A percentile compares a stretch with the other conserved stretches of the same genome.
Evolutionary conservation across 2,888 invertebrate genomes (phyloP).

Genomic region (Terebella lapidaria): DNA sequence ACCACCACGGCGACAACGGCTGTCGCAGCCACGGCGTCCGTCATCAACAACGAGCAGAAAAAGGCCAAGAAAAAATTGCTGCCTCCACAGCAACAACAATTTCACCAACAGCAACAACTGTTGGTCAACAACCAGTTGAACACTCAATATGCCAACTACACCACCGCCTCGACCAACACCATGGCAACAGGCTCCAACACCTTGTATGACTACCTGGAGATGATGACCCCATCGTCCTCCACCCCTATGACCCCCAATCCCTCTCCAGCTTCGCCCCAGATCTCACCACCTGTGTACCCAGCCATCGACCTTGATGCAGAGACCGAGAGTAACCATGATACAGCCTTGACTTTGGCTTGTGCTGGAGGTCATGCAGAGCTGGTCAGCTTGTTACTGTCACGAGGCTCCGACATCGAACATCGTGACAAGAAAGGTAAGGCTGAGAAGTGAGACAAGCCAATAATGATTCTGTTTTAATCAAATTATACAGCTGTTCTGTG

Average conservation of each 20-base stretch:
- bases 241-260: constrained; percentile 40
- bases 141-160: constrained; percentile 9
- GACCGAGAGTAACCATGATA: constrained; percentile 98
- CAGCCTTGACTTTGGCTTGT: constrained; percentile 93
- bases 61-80: constrained; percentile 2
- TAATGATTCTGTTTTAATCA: too few relatives aligned
- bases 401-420: constrained; percentile 95
- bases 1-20: neutral
- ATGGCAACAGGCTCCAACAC: constrained; percentile 6
- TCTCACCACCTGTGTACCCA: constrained; percentile 54
- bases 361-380: constrained; percentile 89
- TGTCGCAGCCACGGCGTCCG: neutral
- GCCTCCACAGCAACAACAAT: constrained; percentile 20
- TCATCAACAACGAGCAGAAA: neutral
- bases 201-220: constrained; percentile 26
- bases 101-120: constrained; percentile 14
- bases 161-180: constrained; percentile 5
- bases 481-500: too few relatives aligned
- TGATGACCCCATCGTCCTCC: constrained; percentile 36
- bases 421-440: constrained; percentile 78
- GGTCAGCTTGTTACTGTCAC: constrained; percentile 81
- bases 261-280: constrained; percentile 37
- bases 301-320: constrained; percentile 83
- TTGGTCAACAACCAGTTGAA: constrained; percentile 14
- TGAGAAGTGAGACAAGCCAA: too few relatives aligned